Conservation (phyloP, 2,797 vertebrate species). For the Galaxias olidus region DNA sequence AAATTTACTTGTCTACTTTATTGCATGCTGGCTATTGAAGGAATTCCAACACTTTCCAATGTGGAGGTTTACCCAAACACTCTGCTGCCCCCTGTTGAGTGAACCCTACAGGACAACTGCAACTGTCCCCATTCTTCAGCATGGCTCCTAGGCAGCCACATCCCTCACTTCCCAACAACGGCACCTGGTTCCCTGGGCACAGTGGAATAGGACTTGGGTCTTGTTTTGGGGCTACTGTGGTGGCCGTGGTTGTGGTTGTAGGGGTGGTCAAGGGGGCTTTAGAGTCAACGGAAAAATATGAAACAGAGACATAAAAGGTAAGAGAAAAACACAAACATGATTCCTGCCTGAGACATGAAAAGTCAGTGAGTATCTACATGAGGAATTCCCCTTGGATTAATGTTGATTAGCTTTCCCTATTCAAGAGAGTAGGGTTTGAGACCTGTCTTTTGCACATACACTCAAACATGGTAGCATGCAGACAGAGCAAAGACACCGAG, state of each 20-base stretch:
- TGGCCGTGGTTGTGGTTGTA: neutral
- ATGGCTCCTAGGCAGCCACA: slow-evolving; percentile 59
- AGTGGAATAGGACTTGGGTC: neutral
- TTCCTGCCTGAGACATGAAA: neutral
- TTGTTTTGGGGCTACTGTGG: slow-evolving; percentile 19
- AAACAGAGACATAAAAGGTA: neutral
- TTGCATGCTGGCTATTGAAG: too few relatives aligned
- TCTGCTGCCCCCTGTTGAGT: slow-evolving; percentile 35
- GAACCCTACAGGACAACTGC: slow-evolving; percentile 69
- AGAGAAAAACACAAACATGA: too few relatives aligned
- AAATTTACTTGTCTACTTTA: too few relatives aligned
- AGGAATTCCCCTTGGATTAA: neutral
- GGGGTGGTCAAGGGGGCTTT: slow-evolving; percentile 29
- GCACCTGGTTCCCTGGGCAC: slow-evolving; percentile 64
- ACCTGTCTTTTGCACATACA: too few relatives aligned
- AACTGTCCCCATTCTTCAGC: slow-evolving; percentile 50
- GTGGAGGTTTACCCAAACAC: slow-evolving; percentile 64
- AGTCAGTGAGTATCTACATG: neutral
- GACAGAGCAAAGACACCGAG: neutral
- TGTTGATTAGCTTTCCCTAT: too few relatives aligned
- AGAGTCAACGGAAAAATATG: slow-evolving; percentile 12
- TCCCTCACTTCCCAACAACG: slow-evolving; percentile 23
- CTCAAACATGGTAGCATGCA: too few relatives aligned
- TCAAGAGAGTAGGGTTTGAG: too few relatives aligned
- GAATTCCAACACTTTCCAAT: neutral